A percentile compares a stretch with the other conserved stretches of the same genome.
These are phyloP conservation scores for Chrysocyon brachyurus DNA, from an alignment of 2,797 vertebrate species.

Conservation along the genomic window DNA sequence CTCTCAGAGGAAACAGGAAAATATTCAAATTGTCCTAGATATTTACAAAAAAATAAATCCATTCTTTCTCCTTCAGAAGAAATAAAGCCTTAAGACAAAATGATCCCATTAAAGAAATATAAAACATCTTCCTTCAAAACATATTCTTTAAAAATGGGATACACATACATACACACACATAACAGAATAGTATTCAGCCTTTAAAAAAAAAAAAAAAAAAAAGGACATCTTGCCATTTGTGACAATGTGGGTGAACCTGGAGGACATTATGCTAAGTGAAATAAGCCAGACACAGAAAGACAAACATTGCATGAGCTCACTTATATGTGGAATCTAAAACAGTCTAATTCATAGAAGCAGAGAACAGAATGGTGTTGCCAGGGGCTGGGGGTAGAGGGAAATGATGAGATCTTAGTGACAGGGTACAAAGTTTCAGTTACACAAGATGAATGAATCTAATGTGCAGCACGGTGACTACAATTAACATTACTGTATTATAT, in stretches of 20 bases:
- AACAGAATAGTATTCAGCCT: not conserved
- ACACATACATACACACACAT: not conserved
- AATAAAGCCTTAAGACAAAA: conserved; percentile 41
- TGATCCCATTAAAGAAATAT: not conserved
- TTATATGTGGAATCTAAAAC: not conserved
- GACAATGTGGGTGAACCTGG: not conserved
- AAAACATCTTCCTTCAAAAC: conserved; percentile 1
- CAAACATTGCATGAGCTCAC: not conserved
- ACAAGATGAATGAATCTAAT: not conserved
- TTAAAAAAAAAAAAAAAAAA: conserved; percentile 22
- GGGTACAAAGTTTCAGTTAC: not conserved
- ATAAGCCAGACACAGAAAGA: not conserved
- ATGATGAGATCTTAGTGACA: not conserved
- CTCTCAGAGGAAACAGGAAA: conserved; percentile 15
- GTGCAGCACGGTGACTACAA: not conserved
- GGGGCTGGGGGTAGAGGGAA: not conserved
- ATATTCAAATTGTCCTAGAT: not conserved
- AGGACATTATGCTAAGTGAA: not conserved
- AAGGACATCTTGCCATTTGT: not conserved
- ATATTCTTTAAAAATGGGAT: not conserved
- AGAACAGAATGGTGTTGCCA: not conserved
- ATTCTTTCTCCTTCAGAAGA: not conserved
- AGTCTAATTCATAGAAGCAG: not conserved
- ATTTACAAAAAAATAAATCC: not conserved
- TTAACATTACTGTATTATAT: not conserved